Conservation (phyloP, 2,888 invertebrate species). For the Ophion ventricosus region DNA sequence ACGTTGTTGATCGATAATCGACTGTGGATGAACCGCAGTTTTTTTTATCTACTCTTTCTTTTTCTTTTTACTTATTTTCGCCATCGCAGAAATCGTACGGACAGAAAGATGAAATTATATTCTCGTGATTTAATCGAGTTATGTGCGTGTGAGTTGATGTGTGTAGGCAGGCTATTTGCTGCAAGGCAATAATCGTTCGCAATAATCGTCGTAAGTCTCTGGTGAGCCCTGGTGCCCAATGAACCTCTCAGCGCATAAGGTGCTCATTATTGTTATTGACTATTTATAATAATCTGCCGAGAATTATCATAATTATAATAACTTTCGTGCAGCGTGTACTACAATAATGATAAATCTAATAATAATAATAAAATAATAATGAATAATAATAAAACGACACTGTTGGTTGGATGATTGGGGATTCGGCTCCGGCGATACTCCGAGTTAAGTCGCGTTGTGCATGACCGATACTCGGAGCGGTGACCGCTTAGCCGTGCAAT, state of each 20-base stretch:
- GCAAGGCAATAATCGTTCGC: slow-evolving; percentile 49
- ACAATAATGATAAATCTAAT: not conserved
- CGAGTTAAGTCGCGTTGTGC: no score
- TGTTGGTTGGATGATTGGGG: no score
- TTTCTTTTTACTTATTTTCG: not conserved
- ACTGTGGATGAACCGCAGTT: slow-evolving; percentile 64
- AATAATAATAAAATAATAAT: slow-evolving; percentile 17
- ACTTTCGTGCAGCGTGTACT: slow-evolving; percentile 22
- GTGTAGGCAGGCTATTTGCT: slow-evolving; percentile 49
- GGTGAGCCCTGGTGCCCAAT: slow-evolving; percentile 29
- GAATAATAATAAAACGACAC: no score
- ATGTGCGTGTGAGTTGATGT: slow-evolving; percentile 29
- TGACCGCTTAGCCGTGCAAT: no score
- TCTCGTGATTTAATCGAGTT: slow-evolving; percentile 60
- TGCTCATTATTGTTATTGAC: slow-evolving; percentile 45
- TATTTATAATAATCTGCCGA: slow-evolving; percentile 38
- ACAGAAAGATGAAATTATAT: slow-evolving; percentile 54
- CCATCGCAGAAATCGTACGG: not conserved
- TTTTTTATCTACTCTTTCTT: slow-evolving; percentile 50
- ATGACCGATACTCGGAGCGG: no score
- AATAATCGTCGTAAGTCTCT: slow-evolving; percentile 56
- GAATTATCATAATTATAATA: slow-evolving; percentile 51
- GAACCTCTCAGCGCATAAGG: slow-evolving; percentile 41
- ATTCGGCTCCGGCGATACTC: no score
- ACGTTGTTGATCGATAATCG: slow-evolving; percentile 65